Conservation (phyloP, 2,797 vertebrate genomes). For the Tapera naevia region DNA sequence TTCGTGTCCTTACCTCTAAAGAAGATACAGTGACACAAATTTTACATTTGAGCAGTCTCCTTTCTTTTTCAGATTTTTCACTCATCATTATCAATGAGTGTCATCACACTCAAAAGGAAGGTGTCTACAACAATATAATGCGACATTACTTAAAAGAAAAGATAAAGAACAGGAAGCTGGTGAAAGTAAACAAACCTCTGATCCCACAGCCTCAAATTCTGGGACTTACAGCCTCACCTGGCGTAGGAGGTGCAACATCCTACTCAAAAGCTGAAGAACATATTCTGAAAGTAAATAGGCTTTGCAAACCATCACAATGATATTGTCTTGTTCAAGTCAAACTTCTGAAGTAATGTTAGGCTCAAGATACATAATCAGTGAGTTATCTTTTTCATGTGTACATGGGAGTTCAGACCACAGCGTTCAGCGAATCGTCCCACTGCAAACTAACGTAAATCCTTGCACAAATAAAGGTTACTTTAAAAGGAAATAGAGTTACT, state of each 20-base stretch:
- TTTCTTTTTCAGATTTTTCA: constrained; percentile 83
- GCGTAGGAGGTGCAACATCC: constrained; percentile 88
- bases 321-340: neutral
- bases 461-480: neutral
- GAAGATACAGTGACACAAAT: neutral
- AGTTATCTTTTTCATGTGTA: neutral
- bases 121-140: constrained; percentile 95
- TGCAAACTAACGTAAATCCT: neutral
- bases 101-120: constrained; percentile 95
- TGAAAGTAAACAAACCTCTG: constrained; percentile 79
- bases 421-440: neutral
- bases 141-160: constrained; percentile 90
- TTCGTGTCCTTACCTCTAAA: neutral
- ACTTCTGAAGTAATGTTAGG: neutral
- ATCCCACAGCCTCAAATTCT: constrained; percentile 88
- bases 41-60: neutral
- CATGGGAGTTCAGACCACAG: neutral
- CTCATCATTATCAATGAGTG: constrained; percentile 95
- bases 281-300: constrained; percentile 88
- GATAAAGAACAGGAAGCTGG: constrained; percentile 76
- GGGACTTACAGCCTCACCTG: constrained; percentile 93
- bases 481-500: neutral
- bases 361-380: neutral
- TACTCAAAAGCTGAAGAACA: constrained; percentile 86
- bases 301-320: neutral